Conservation (phyloP, 1,140 invertebrate genomes). For the Musca domestica region DNA sequence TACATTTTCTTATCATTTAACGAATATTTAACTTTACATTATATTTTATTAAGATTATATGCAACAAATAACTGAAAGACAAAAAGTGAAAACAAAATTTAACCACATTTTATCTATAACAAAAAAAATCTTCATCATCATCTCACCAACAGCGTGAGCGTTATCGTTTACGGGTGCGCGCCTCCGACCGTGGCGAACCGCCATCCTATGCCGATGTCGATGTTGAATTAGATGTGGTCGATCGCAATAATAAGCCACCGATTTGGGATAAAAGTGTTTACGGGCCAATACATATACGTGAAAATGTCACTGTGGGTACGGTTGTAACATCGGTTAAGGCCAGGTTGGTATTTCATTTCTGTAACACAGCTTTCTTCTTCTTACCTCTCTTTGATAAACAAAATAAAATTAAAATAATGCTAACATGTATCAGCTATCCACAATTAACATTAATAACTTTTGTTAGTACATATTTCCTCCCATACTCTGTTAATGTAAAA, state of each 20-base stretch:
- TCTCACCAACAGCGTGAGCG: constrained; percentile 77
- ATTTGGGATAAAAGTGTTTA: constrained; percentile 90
- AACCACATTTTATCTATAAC: constrained; percentile 1
- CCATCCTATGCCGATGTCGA: constrained; percentile 89
- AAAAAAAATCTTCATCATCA: background rate
- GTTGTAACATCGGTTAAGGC: constrained; percentile 95
- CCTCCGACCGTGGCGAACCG: constrained; percentile 85
- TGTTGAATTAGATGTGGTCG: constrained; percentile 95
- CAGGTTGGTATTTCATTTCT: constrained; percentile 79
- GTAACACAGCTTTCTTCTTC: background rate
- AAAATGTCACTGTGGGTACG: constrained; percentile 97
- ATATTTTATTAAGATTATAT: background rate
- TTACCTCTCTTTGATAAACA: no score
- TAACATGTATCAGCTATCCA: no score
- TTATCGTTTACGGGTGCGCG: constrained; percentile 90
- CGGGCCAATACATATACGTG: constrained; percentile 93
- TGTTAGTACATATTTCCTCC: background rate
- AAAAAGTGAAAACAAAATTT: background rate
- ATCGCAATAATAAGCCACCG: constrained; percentile 96
- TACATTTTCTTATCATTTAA: no score
- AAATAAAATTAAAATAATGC: background rate
- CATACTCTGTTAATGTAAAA: constrained; percentile 4
- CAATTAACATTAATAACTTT: background rate
- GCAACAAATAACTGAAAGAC: background rate
- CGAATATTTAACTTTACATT: no score